These are phyloP conservation scores for Synergus gifuensis DNA, from an alignment of 2,888 invertebrate species.

Conservation along the genomic window DNA sequence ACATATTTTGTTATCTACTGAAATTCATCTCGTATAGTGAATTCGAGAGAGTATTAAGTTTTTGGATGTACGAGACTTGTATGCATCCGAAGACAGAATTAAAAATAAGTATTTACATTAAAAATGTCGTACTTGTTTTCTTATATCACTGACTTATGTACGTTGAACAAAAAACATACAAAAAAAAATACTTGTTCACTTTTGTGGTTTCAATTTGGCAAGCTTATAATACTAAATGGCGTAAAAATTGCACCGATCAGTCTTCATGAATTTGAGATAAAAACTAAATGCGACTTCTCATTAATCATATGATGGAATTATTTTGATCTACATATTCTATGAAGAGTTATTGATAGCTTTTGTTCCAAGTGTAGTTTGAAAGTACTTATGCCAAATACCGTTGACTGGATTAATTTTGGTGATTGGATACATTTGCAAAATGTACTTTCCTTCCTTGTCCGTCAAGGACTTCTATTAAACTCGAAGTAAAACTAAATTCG, in stretches of 20 bases:
- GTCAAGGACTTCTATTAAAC: conserved; percentile 79
- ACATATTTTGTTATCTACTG: background rate
- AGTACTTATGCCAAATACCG: background rate
- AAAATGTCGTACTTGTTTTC: background rate
- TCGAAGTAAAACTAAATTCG: conserved; percentile 81
- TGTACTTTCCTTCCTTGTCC: conserved; percentile 77
- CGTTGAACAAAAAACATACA: background rate
- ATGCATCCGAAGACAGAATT: background rate
- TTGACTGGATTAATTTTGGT: conserved; percentile 52
- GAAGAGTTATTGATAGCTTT: background rate
- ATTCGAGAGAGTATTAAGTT: background rate
- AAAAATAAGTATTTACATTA: conserved; percentile 11
- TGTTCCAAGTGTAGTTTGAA: background rate
- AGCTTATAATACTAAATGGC: background rate
- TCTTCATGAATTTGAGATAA: background rate
- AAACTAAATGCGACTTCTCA: conserved; percentile 1
- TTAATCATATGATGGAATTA: background rate
- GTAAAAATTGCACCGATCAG: background rate
- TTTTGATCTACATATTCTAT: background rate
- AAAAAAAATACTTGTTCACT: background rate
- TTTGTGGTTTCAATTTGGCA: background rate
- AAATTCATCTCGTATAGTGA: background rate
- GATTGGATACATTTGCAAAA: conserved; percentile 66
- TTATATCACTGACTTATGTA: background rate
- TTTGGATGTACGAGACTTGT: background rate